Percentiles rank a stretch among this genome's conserved stretches.
These are phyloP conservation scores for Galeruca laticollis DNA, from an alignment of 2,888 invertebrate genomes.

Conservation along the genomic window DNA sequence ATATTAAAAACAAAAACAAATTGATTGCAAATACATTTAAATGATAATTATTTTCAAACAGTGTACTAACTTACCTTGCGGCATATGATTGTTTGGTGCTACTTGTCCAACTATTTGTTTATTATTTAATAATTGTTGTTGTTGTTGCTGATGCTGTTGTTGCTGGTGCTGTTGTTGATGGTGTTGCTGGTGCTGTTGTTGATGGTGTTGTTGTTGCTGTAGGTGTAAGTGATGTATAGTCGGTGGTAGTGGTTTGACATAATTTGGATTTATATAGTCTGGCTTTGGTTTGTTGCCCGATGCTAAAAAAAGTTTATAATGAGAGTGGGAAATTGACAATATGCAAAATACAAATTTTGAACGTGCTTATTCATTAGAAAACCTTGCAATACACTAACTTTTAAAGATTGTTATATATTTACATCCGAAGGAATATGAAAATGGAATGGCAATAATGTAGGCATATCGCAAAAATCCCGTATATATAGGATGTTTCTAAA, in stretches of 20 bases:
- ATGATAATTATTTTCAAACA: neutral
- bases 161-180: conserved; percentile 45
- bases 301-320: conserved; percentile 27
- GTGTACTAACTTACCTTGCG: conserved; percentile 43
- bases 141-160: conserved; percentile 48
- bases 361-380: too few relatives aligned
- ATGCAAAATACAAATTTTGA: too few relatives aligned
- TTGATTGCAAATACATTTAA: neutral
- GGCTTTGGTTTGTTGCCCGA: conserved; percentile 45
- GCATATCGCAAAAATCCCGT: too few relatives aligned
- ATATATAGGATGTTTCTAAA: too few relatives aligned
- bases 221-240: conserved; percentile 56
- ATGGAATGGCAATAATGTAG: too few relatives aligned
- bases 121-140: conserved; percentile 38
- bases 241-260: conserved; percentile 62
- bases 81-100: conserved; percentile 52
- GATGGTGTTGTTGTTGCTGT: conserved; percentile 41
- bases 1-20: neutral
- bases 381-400: too few relatives aligned
- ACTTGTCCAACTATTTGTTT: conserved; percentile 54
- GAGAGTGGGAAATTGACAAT: too few relatives aligned
- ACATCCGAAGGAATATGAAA: too few relatives aligned
- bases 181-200: conserved; percentile 43
- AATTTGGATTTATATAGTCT: conserved; percentile 34
- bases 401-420: too few relatives aligned